Base-by-base conservation (phyloP, 2,888 invertebrate species). In the Drosophila multiciliata region DNA sequence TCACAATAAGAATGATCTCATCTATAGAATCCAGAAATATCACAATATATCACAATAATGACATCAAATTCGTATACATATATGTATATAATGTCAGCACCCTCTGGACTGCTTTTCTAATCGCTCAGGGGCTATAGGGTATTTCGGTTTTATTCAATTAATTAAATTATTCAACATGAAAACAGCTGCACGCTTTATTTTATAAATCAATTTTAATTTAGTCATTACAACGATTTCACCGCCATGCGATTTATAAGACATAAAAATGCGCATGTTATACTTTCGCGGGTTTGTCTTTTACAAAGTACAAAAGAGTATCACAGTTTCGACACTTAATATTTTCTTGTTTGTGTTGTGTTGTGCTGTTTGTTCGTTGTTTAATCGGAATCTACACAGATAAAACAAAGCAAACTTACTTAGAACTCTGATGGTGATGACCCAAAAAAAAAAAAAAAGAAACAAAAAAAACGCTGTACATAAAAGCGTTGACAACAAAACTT, bases 341-440 rank as follows among this genome's bases (percentile, higher is more conserved):
- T 40, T 26, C n/a, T n/a, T 15, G 20, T 52, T 35, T 52, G 15
- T 23, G 23, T 45, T 45, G 12, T 12, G 45, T 15, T 23, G 1
- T 23, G 23, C 38, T 20, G 8, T 48, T 17, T 52, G 40, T 55
- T 71, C 49, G 57, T 57, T 45, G 64, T 36, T 53, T 45, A 58
- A 45, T 32, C 33, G 26, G 35, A 59, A 65, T 53, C 42, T 12
- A 42, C n/a, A 12, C 8, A 66, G 71, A 78, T 71, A 78, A 58
- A 49, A 38, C 54, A 42, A 15, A 52, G 58, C 29, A 58, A 6
- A 45, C 20, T 15, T 40, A 36, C 35, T 11, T 4, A 15, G 59
- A 68, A 20, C 58, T 53, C 66, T 76, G 83, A 83, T 83, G 83
- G 76, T 73, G 50, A 64, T 71, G 71, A 71, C 76, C 83, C 71